Conservation (phyloP, 2,113 vertebrate species). For the Tachysurus fulvidraco region DNA sequence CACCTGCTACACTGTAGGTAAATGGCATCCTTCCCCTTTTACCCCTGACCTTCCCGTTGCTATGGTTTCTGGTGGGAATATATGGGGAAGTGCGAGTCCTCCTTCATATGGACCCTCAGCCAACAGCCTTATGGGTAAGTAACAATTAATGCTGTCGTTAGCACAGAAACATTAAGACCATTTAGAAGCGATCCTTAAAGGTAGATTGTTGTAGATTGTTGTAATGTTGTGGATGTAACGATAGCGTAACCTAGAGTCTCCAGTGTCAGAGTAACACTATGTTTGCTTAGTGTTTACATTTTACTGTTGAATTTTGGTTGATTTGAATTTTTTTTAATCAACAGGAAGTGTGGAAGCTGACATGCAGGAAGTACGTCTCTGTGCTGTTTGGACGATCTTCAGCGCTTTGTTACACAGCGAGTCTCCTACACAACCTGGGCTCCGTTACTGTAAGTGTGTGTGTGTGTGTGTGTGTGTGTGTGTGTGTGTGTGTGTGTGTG, state of each 20-base stretch:
- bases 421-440: slow-evolving; percentile 52
- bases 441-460: slow-evolving; percentile 52
- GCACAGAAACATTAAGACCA: background rate
- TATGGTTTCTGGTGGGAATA: slow-evolving; percentile 50
- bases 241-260: background rate
- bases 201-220: background rate
- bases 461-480: slow-evolving; percentile 8
- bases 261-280: background rate
- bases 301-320: background rate
- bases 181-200: background rate
- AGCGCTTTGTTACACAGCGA: slow-evolving; percentile 45
- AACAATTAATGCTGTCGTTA: background rate
- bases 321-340: background rate
- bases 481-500: background rate
- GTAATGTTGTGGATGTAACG: background rate
- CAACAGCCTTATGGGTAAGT: slow-evolving; percentile 32
- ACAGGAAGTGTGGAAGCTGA: slow-evolving; percentile 39
- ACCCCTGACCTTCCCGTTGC: slow-evolving; percentile 50
- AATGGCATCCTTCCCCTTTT: slow-evolving; percentile 50
- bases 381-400: slow-evolving; percentile 33
- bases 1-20: slow-evolving; percentile 20
- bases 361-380: slow-evolving; percentile 13
- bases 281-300: background rate
- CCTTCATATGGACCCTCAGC: slow-evolving; percentile 32
- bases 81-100: slow-evolving; percentile 46